Evolutionary conservation across 2,113 vertebrate genomes (phyloP).

Genomic region (Apeltes quadracus): DNA sequence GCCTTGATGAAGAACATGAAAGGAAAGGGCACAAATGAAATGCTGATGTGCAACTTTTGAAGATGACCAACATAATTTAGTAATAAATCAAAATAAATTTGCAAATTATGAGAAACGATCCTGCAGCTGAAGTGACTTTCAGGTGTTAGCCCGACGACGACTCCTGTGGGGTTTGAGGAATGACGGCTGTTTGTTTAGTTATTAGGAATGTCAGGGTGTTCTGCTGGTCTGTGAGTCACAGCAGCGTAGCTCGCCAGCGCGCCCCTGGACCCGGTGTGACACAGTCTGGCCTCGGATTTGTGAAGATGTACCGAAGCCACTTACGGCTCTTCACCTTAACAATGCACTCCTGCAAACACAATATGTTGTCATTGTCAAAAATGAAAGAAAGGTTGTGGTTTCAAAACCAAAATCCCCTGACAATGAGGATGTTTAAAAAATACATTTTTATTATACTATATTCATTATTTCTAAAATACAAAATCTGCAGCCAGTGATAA

Average conservation of each 20-base stretch:
- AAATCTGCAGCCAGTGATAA: not conserved
- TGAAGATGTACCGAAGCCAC: constrained; percentile 48
- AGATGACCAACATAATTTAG: constrained; percentile 6
- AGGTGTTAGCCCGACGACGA: not conserved
- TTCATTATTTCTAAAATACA: constrained; percentile 14
- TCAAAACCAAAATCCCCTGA: not conserved
- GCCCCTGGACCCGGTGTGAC: constrained; percentile 57
- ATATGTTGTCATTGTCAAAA: not conserved
- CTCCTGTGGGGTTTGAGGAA: not conserved
- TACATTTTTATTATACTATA: not conserved
- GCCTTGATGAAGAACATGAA: constrained; percentile 11
- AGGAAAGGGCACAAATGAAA: constrained; percentile 25
- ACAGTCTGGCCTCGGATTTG: constrained; percentile 67
- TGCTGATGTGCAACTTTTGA: constrained; percentile 5
- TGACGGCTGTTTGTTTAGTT: constrained; percentile 10
- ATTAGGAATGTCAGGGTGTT: constrained; percentile 31
- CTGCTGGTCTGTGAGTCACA: constrained; percentile 45
- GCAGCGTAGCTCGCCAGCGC: constrained; percentile 49
- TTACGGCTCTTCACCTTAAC: constrained; percentile 30
- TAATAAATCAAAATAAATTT: not conserved
- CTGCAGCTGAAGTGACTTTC: not conserved
- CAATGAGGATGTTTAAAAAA: not conserved
- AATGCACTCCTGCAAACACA: constrained; percentile 20
- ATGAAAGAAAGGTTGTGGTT: not conserved
- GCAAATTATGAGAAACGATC: not conserved